Evolutionary conservation across 1,140 invertebrate species (phyloP), one percentile per base, ranked within the genome.

Genomic region (Linepithema humile): DNA sequence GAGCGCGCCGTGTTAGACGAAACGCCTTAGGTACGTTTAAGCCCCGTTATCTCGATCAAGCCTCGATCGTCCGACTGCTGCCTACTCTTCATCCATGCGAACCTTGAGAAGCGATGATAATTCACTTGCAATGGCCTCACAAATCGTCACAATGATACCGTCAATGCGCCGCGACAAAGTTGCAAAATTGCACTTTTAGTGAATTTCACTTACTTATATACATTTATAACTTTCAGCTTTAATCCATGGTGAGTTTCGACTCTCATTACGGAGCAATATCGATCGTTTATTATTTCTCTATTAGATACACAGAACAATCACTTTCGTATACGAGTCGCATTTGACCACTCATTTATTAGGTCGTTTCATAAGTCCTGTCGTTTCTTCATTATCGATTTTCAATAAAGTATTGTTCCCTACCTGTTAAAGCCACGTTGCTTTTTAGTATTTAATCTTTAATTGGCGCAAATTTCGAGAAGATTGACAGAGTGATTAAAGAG

Each of bases 71-170:
- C 55, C 60, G n/a, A 62, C 82, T 80, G 69, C 86, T 74, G 55
- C 86, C 75, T 87, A 77, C 86, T 88, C 85, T 87, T 15, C 82
- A 40, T 59, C 60, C 73, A 48, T 60, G 32, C 60, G 82, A 67
- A 53, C 57, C 86, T 88, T 87, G 87, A 91, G 88, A 86, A n/a
- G 90, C 77, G 55, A 90, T 78, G 88, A 90, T 87, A 90, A 90
- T 89, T 90, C 69, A 90, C 88, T 32, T 23, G 83, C 73, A 50
- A n/a, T 85, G 40, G 73, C n/a, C n/a, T 53, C 48, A n/a, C 38
- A 38, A 57, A 60, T 62, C 53, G 74, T 57, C 53, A 26, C 83
- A 38, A 48, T 40, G 83, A 86, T 72, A 48, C 53, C n/a, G 17
- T 20, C 35, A 12, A 7, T 38, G 3, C n/a, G 40, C 4, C 20